Evolutionary conservation across 1,140 invertebrate species (phyloP).

Genomic region (Eufriesea mexicana): DNA sequence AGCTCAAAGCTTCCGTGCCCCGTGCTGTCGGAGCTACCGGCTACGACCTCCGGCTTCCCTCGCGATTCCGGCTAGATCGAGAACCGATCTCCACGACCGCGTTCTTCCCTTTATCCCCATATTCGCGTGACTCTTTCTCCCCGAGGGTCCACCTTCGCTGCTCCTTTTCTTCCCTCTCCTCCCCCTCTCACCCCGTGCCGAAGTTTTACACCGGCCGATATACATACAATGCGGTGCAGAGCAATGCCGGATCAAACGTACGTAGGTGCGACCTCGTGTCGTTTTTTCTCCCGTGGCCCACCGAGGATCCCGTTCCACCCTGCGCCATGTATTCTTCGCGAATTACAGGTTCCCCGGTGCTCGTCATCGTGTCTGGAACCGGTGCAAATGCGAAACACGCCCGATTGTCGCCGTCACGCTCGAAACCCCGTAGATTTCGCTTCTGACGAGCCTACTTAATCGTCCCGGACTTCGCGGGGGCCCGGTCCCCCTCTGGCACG

Average conservation of each 20-base stretch:
- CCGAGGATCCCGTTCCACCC: conserved; percentile 23
- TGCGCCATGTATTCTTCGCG: conserved; percentile 57
- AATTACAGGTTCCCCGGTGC: conserved; percentile 33
- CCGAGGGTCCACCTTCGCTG: neutral
- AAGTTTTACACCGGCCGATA: conserved; percentile 65
- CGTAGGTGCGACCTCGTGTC: conserved; percentile 51
- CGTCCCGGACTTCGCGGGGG: neutral
- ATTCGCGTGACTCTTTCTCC: no score
- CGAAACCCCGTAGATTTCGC: neutral
- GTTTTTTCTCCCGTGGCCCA: conserved; percentile 3
- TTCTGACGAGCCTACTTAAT: conserved; percentile 28
- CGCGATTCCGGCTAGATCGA: conserved; percentile 67
- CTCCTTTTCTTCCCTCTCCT: neutral
- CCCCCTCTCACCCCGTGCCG: neutral
- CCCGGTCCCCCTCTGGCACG: neutral
- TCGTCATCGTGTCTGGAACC: conserved; percentile 14
- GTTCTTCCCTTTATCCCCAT: neutral
- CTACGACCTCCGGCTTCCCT: conserved; percentile 10
- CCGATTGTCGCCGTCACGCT: conserved; percentile 16
- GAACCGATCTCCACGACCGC: conserved; percentile 49
- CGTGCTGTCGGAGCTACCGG: neutral
- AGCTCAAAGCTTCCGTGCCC: neutral
- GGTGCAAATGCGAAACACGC: conserved; percentile 4
- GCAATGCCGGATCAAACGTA: conserved; percentile 65
- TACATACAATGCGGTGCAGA: conserved; percentile 77